phyloP scores from a whole-genome alignment of 1,140 invertebrate species.

The Plodia interpunctella region DNA sequence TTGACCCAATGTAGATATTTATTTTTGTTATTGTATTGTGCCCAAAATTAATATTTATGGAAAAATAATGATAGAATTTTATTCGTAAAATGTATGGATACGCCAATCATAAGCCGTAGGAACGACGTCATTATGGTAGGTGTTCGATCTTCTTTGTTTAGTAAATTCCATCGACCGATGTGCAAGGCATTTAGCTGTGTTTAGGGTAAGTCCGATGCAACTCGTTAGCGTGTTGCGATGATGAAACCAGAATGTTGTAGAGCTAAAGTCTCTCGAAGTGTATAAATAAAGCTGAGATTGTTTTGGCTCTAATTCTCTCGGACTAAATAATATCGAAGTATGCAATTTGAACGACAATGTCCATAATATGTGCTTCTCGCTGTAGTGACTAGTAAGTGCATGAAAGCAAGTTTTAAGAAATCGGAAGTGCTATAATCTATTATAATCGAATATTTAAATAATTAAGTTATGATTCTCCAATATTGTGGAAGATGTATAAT shows the following conservation, averaged over 20 bases:
- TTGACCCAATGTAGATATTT: slow-evolving; percentile 76
- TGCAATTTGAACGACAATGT: slow-evolving; percentile 22
- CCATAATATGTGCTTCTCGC: slow-evolving; percentile 53
- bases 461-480: slow-evolving; percentile 78
- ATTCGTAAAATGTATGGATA: slow-evolving; percentile 31
- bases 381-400: slow-evolving; percentile 57
- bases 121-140: slow-evolving; percentile 6
- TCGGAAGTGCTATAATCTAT: slow-evolving; percentile 73
- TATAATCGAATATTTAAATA: slow-evolving; percentile 78
- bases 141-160: slow-evolving; percentile 14
- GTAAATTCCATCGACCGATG: slow-evolving; percentile 22
- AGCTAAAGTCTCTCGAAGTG: neutral
- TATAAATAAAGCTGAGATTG: neutral
- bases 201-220: slow-evolving; percentile 36
- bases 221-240: slow-evolving; percentile 31
- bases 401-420: slow-evolving; percentile 58
- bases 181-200: slow-evolving; percentile 51
- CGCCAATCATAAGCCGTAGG: slow-evolving; percentile 8
- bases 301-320: neutral
- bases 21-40: slow-evolving; percentile 76
- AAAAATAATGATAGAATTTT: slow-evolving; percentile 46
- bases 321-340: slow-evolving; percentile 18
- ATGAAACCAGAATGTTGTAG: neutral
- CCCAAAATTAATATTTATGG: slow-evolving; percentile 70
- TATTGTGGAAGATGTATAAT: slow-evolving; percentile 78